A percentile compares a stretch with the other conserved stretches of the same genome.
These are phyloP conservation scores for Lithobius niger DNA, from an alignment of 1,140 invertebrate genomes.

Conservation along the genomic window DNA sequence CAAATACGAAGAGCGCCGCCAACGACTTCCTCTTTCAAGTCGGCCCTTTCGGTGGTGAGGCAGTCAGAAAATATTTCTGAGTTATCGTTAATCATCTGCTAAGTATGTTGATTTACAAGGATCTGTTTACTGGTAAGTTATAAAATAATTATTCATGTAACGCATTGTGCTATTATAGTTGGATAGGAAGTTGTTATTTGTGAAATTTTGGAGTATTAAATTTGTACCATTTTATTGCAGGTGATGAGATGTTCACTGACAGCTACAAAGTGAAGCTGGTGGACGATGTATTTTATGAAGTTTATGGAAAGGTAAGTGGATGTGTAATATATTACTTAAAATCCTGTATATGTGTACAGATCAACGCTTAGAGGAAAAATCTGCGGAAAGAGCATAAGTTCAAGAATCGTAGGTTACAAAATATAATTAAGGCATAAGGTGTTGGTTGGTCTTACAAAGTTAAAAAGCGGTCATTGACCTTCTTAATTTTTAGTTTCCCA, in stretches of 20 bases:
- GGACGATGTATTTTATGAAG: slow-evolving; percentile 89
- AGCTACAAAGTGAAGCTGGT: slow-evolving; percentile 88
- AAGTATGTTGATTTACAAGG: slow-evolving; percentile 91
- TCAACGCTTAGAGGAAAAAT: too few relatives aligned
- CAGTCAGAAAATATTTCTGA: neutral
- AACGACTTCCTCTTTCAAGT: neutral
- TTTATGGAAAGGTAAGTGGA: slow-evolving; percentile 68
- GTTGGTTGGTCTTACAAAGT: too few relatives aligned
- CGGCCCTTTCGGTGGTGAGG: neutral
- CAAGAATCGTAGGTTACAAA: too few relatives aligned
- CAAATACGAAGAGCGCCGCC: too few relatives aligned
- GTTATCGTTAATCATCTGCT: slow-evolving; percentile 15
- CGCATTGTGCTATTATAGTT: neutral
- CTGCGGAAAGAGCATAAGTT: too few relatives aligned
- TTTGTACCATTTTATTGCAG: slow-evolving; percentile 42
- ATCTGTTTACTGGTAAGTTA: slow-evolving; percentile 72
- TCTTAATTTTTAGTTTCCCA: too few relatives aligned
- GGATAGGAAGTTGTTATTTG: neutral
- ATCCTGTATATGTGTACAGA: too few relatives aligned
- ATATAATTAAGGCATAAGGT: too few relatives aligned
- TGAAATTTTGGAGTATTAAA: neutral
- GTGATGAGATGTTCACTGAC: slow-evolving; percentile 96
- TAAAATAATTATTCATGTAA: neutral
- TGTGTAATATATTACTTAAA: too few relatives aligned
- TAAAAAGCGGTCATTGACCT: too few relatives aligned